phyloP scores from a whole-genome alignment of 2,113 vertebrate genomes.

The Tonatia bakeri region DNA sequence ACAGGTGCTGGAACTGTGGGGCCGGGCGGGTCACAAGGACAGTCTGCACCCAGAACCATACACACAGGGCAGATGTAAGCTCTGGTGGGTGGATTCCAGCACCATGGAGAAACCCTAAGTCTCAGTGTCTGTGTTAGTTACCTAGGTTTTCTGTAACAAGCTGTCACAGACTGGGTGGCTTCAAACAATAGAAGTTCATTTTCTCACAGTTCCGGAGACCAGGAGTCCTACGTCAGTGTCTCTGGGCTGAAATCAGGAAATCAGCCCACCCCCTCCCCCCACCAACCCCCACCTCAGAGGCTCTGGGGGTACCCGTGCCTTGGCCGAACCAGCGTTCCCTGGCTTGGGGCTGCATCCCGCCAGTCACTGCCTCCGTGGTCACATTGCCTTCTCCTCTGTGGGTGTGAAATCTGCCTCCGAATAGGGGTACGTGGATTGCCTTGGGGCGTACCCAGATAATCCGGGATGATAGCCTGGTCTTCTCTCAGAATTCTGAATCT shows the following conservation, averaged over 20 bases:
- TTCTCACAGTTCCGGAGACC: neutral
- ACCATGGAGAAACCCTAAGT: neutral
- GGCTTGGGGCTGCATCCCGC: neutral
- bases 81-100: neutral
- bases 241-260: neutral
- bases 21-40: rapidly evolving
- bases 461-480: neutral
- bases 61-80: neutral
- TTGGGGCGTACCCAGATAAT: neutral
- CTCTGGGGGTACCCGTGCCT: neutral
- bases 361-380: neutral
- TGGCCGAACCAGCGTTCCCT: neutral
- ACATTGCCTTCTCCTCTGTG: rapidly evolving
- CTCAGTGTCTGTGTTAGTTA: neutral
- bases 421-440: neutral
- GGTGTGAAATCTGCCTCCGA: neutral
- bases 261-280: neutral
- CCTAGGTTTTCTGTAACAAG: neutral
- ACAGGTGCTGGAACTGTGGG: rapidly evolving
- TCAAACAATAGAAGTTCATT: neutral
- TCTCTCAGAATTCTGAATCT: neutral
- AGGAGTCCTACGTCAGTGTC: neutral
- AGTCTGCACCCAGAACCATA: neutral
- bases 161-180: neutral
- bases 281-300: too few relatives aligned